Evolutionary conservation across 2,888 invertebrate species (phyloP).

Genomic region (Hypercompe scribonia): DNA sequence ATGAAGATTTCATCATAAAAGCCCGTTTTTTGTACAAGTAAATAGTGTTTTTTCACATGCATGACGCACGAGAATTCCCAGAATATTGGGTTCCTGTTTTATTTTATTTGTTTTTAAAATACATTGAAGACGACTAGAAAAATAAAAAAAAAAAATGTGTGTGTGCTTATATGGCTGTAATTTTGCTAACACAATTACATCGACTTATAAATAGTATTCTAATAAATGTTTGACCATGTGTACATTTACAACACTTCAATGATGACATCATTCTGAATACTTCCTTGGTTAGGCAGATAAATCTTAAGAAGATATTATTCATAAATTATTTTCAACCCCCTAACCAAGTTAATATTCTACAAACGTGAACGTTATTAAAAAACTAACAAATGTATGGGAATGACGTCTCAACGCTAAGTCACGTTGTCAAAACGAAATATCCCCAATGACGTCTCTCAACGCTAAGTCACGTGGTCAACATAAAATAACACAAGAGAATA

Average conservation of each 20-base stretch:
- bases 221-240: not conserved
- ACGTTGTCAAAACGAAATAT: too few relatives aligned
- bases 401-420: too few relatives aligned
- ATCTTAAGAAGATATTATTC: not conserved
- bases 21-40: not conserved
- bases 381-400: too few relatives aligned
- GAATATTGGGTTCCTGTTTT: not conserved
- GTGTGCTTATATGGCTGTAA: not conserved
- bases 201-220: not conserved
- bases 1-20: not conserved
- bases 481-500: too few relatives aligned
- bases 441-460: too few relatives aligned
- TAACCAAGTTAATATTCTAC: too few relatives aligned
- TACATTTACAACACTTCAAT: not conserved
- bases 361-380: too few relatives aligned
- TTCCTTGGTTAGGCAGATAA: not conserved
- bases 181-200: not conserved
- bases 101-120: not conserved
- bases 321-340: too few relatives aligned
- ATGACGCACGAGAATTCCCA: not conserved
- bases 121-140: not conserved
- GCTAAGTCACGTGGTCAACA: too few relatives aligned
- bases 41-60: not conserved
- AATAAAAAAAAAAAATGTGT: not conserved
- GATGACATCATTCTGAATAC: not conserved